A percentile compares a stretch with the other conserved stretches of the same genome.
These are phyloP conservation scores for Felis catus DNA, from an alignment of 2,113 vertebrate genomes.

Conservation along the genomic window F.catus_Fca126_mat1.0 CM031413.1:108440501-108441000, in stretches of 20 bases:
- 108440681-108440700: neutral
- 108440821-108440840: neutral
- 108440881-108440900: neutral
- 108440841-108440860: neutral
- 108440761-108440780: neutral
- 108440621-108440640: neutral
- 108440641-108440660: no score
- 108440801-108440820: neutral
- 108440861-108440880: neutral
- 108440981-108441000: neutral
- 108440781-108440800: neutral
- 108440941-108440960: neutral
- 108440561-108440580: rapidly evolving
- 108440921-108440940: neutral
- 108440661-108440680: neutral
- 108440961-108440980: neutral
- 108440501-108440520: neutral
- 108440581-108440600: neutral
- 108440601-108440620: neutral
- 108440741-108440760: neutral
- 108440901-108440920: neutral
- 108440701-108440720: neutral
- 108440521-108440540: neutral
- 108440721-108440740: neutral
- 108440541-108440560: neutral